These are phyloP conservation scores for Phymanthus crucifer DNA, from an alignment of 92 coral and sea anemone species.

Conservation along the genomic window DNA sequence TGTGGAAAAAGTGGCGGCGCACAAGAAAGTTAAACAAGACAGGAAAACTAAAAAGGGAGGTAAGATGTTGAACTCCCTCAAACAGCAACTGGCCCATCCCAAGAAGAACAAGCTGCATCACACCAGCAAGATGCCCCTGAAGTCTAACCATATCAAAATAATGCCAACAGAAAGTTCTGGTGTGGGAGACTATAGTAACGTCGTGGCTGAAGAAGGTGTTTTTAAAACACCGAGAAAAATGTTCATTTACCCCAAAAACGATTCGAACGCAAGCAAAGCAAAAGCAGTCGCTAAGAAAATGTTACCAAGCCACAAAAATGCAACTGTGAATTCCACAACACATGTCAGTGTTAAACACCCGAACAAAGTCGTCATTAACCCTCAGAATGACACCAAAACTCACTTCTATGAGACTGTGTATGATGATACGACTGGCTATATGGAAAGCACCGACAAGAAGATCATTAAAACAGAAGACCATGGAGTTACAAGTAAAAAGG, in stretches of 20 bases:
- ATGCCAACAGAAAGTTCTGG: neutral
- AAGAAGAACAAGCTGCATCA: neutral
- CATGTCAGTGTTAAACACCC: neutral
- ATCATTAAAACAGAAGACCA: neutral
- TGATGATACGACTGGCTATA: slow-evolving; percentile 24
- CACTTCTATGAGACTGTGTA: slow-evolving; percentile 19
- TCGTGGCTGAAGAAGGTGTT: neutral
- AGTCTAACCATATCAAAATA: neutral
- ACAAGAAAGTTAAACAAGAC: neutral
- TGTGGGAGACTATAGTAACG: neutral
- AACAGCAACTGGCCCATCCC: neutral
- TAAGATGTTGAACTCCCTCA: neutral
- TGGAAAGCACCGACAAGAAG: neutral
- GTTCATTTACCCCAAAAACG: neutral
- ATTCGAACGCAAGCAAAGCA: neutral
- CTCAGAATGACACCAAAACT: neutral
- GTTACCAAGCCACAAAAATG: neutral
- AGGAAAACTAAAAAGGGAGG: neutral
- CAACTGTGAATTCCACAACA: neutral
- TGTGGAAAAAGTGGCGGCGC: neutral
- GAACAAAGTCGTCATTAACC: neutral
- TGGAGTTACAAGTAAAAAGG: neutral
- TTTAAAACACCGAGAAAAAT: neutral
- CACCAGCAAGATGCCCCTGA: neutral
- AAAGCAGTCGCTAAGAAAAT: neutral